These are phyloP conservation scores for Nemapogon koenigi DNA, from an alignment of 2,888 invertebrate genomes.

Conservation along the genomic window DNA sequence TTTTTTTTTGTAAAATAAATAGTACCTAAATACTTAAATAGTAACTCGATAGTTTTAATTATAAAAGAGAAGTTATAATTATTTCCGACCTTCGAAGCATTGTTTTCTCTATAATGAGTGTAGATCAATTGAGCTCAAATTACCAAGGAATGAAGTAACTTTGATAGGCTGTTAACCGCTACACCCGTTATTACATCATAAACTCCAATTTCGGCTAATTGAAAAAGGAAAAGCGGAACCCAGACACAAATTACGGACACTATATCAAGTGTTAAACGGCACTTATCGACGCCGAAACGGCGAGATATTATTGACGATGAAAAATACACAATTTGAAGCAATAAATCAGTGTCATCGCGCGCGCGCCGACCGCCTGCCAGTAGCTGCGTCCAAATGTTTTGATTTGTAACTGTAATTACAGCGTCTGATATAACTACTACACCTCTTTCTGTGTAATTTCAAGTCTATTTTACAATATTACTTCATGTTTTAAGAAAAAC, in stretches of 20 bases:
- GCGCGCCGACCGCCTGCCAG: constrained; percentile 16
- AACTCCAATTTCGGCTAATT: constrained; percentile 56
- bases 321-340: constrained; percentile 61
- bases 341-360: constrained; percentile 50
- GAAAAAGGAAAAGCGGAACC: constrained; percentile 54
- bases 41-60: too few relatives aligned
- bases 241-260: constrained; percentile 59
- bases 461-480: too few relatives aligned
- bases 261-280: constrained; percentile 63
- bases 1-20: too few relatives aligned
- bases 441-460: too few relatives aligned
- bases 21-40: too few relatives aligned
- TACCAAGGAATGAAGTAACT: not conserved
- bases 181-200: constrained; percentile 38
- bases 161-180: constrained; percentile 30
- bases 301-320: constrained; percentile 49
- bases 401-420: constrained; percentile 8
- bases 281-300: constrained; percentile 57
- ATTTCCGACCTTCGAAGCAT: too few relatives aligned
- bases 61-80: too few relatives aligned
- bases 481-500: too few relatives aligned
- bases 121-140: not conserved
- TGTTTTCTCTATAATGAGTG: not conserved
- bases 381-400: constrained; percentile 2
- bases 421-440: too few relatives aligned